Percentiles rank a stretch among this genome's conserved stretches.
These are phyloP conservation scores for Neomicropteryx cornuta DNA, from an alignment of 1,140 invertebrate species.

Conservation along the genomic window DNA sequence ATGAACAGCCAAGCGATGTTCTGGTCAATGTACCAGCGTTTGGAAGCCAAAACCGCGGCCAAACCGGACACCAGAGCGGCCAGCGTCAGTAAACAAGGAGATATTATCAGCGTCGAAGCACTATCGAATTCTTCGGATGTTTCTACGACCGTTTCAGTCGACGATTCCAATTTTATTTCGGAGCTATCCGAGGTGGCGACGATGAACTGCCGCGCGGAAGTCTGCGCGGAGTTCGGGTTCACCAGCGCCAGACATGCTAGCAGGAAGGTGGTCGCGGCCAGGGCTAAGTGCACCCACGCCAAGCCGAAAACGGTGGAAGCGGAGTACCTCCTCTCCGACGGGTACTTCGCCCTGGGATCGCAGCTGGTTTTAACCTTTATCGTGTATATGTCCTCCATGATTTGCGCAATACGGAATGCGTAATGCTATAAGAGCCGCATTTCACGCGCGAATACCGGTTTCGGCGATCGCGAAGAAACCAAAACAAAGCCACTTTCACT, in stretches of 20 bases:
- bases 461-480: too few relatives aligned
- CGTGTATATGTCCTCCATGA: constrained; percentile 56
- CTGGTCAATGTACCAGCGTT: constrained; percentile 51
- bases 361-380: constrained; percentile 51
- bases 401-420: too few relatives aligned
- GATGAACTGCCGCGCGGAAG: neutral
- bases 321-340: constrained; percentile 53
- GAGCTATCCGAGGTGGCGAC: neutral
- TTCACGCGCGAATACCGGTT: too few relatives aligned
- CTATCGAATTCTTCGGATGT: neutral
- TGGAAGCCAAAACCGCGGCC: constrained; percentile 46
- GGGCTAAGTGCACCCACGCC: constrained; percentile 44
- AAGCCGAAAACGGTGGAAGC: constrained; percentile 53
- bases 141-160: neutral
- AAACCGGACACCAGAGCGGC: constrained; percentile 41
- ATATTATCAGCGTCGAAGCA: constrained; percentile 18
- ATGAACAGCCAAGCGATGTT: constrained; percentile 51
- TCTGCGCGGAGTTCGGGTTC: constrained; percentile 19
- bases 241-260: constrained; percentile 40
- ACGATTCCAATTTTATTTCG: neutral
- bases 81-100: constrained; percentile 34
- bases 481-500: too few relatives aligned
- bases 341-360: constrained; percentile 43
- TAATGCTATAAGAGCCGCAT: too few relatives aligned
- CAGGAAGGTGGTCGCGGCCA: constrained; percentile 40